Base-by-base conservation (phyloP, 2,797 vertebrate genomes). In the Decapterus maruadsi region DNA sequence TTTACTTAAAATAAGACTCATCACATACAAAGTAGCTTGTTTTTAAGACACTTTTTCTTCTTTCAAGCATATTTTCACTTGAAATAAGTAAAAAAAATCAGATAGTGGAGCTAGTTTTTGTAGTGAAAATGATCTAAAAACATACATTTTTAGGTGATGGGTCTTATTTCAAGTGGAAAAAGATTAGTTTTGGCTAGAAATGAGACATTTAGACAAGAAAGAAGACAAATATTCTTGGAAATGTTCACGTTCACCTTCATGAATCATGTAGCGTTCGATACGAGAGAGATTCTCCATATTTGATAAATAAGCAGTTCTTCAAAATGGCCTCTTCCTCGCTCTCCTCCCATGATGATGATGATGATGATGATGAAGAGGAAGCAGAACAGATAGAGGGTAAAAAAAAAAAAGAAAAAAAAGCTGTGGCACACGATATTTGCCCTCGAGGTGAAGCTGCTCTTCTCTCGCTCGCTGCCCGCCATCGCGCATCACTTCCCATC, bases 401-500 rank as follows among this genome's bases (percentile, higher is more conserved):
- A 38, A 38, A 38, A 38, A 38, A 38, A 40, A 40, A 59, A 43
- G 63, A 54, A 85, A 86, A 26, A 26, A 26, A 26, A 85, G 84
- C 85, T 78, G 78, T 42, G 54, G 70, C 61, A 17, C 72, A 70
- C 29, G 2, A 57, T 69, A 80, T 90, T 89, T 87, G 75, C 86
- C 90, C 45, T 22, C 43, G 80, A 92, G 90, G 88, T 81, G 76
- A 76, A 57, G 45, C 72, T 46, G 56, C 68, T 16, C 64, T 29
- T 68, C 80, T 63, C 72, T 68, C 60, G 72, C 81, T 58, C 51
- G 10, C 73, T 42, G 54, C 54, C 79, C 51, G 43, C 70, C 89
- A 85, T 88, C 78, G 75, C 82, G 93, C 95, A 91, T 95, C 94
- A 91, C 89, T 94, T 89, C 88, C 72, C 87, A 95, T 93, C 85